Conservation (phyloP, 1,140 invertebrate genomes). For the Diorhabda elongata region DNA sequence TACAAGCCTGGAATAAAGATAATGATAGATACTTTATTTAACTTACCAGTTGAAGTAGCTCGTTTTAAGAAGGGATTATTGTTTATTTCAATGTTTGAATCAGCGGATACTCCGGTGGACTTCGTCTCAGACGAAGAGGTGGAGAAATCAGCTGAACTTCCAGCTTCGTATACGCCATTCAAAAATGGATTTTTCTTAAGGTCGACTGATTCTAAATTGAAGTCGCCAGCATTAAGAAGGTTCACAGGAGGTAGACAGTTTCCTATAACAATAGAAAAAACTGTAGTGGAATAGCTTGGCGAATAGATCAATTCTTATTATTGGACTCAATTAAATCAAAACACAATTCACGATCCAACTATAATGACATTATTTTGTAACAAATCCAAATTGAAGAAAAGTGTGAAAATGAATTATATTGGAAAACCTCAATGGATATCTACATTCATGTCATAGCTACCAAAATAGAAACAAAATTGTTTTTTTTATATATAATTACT, state of each 20-base stretch:
- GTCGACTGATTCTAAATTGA: constrained; percentile 30
- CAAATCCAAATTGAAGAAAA: too few relatives aligned
- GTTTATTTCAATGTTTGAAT: constrained; percentile 21
- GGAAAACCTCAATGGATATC: too few relatives aligned
- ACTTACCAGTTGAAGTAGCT: constrained; percentile 31
- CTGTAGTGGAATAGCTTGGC: too few relatives aligned
- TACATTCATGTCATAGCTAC: too few relatives aligned
- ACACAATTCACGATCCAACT: too few relatives aligned
- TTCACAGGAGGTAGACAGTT: constrained; percentile 22
- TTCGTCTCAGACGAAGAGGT: constrained; percentile 13
- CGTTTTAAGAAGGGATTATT: constrained; percentile 27
- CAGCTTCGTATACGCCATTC: constrained; percentile 25
- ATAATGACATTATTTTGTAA: not conserved
- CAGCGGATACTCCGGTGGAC: constrained; percentile 1
- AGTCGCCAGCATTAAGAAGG: constrained; percentile 20
- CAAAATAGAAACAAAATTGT: too few relatives aligned
- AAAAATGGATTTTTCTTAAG: constrained; percentile 43
- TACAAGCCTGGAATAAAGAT: too few relatives aligned
- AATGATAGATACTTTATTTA: not conserved
- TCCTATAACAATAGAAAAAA: constrained; percentile 1
- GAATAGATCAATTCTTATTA: too few relatives aligned
- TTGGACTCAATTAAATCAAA: not conserved
- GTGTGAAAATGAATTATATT: too few relatives aligned
- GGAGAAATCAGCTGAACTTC: constrained; percentile 6
- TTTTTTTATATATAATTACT: too few relatives aligned